phyloP scores from a whole-genome alignment of 2,888 invertebrate species.

The Ichneumoninae sp. region DNA sequence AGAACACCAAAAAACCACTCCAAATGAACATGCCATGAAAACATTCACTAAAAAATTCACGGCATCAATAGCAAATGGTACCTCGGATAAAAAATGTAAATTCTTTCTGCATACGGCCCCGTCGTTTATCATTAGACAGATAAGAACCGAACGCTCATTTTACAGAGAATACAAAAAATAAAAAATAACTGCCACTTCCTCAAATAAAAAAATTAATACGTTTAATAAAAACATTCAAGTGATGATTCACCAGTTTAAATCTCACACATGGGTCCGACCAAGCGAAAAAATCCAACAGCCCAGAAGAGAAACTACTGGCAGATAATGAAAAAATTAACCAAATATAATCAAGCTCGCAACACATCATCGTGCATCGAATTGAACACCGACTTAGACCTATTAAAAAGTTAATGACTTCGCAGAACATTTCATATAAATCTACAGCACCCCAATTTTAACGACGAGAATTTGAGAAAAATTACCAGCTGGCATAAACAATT shows the following conservation, averaged over 20 bases:
- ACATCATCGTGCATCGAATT: neutral
- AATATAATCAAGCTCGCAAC: neutral
- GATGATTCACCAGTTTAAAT: conserved; percentile 34
- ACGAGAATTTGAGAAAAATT: conserved; percentile 1
- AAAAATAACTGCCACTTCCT: neutral
- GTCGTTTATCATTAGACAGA: conserved; percentile 14
- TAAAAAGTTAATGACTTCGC: conserved; percentile 40
- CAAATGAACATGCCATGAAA: neutral
- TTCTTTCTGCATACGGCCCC: conserved; percentile 8
- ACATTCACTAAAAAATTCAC: neutral
- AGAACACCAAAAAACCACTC: neutral
- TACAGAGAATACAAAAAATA: conserved; percentile 13
- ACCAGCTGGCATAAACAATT: conserved; percentile 40
- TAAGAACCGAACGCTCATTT: conserved; percentile 28
- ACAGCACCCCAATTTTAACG: conserved; percentile 15
- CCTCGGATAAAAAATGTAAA: neutral
- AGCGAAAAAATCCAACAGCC: neutral
- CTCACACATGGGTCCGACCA: neutral
- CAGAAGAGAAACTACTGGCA: conserved; percentile 49
- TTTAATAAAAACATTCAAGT: conserved; percentile 32
- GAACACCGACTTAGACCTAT: neutral
- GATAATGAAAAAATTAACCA: conserved; percentile 22
- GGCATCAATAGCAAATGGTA: neutral
- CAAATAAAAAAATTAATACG: conserved; percentile 21
- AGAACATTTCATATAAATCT: conserved; percentile 27